Evolutionary conservation across 2,888 invertebrate species (phyloP).

Genomic region (Andrena camellia): DNA sequence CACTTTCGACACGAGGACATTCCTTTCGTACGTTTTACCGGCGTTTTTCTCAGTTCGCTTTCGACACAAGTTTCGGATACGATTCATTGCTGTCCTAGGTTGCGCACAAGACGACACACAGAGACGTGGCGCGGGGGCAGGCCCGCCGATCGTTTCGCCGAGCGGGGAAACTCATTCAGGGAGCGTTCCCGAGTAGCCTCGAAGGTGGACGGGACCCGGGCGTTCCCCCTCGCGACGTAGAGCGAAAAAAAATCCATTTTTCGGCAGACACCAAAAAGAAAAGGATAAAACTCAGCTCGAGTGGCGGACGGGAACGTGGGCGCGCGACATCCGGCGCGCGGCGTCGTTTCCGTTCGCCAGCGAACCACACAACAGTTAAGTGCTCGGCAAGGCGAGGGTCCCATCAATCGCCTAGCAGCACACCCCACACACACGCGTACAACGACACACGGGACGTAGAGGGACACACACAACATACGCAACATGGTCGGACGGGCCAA

Average conservation of each 20-base stretch:
- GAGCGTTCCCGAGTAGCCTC: not conserved
- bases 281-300: constrained; percentile 66
- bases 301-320: constrained; percentile 46
- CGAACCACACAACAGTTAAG: constrained; percentile 66
- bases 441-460: constrained; percentile 61
- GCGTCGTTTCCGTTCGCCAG: constrained; percentile 22
- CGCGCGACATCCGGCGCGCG: constrained; percentile 31
- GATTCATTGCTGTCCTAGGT: constrained; percentile 78
- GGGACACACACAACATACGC: constrained; percentile 42
- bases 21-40: constrained; percentile 80
- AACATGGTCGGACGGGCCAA: constrained; percentile 24
- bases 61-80: constrained; percentile 68
- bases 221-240: constrained; percentile 57
- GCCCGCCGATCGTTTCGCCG: constrained; percentile 20
- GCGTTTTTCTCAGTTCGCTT: constrained; percentile 80
- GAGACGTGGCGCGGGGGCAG: constrained; percentile 51
- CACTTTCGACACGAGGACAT: constrained; percentile 75
- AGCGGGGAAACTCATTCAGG: not conserved
- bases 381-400: constrained; percentile 69
- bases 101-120: constrained; percentile 82
- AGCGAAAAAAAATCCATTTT: constrained; percentile 80
- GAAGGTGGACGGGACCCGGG: not conserved
- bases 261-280: constrained; percentile 80
- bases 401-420: constrained; percentile 69
- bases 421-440: constrained; percentile 74